Evolutionary conservation across 2,888 invertebrate species (phyloP).

Genomic region (Colostygia pectinataria): DNA sequence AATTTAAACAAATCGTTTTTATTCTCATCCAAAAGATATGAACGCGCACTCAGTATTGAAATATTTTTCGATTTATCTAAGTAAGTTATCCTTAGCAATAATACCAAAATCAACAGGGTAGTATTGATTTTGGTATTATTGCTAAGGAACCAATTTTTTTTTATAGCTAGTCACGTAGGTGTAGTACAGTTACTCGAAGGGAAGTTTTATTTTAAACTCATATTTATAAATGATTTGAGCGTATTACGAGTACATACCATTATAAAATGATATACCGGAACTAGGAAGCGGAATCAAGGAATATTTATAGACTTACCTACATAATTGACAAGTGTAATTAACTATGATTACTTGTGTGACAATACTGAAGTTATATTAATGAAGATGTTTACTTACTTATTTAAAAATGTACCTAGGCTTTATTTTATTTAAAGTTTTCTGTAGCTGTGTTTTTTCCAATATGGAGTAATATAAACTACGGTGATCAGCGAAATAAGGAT

Average conservation of each 20-base stretch:
- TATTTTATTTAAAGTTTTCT: neutral
- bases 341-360: conserved; percentile 16
- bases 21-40: conserved; percentile 6
- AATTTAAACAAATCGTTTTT: no score
- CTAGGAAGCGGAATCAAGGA: conserved; percentile 35
- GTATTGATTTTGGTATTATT: no score
- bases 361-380: conserved; percentile 19
- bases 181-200: neutral
- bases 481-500: no score
- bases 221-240: conserved; percentile 6
- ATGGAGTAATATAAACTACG: no score
- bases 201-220: conserved; percentile 1
- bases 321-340: conserved; percentile 26
- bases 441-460: no score
- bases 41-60: conserved; percentile 19
- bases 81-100: no score
- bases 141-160: neutral
- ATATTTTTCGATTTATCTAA: no score
- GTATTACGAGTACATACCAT: neutral
- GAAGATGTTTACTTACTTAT: conserved; percentile 2
- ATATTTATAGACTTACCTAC: conserved; percentile 25
- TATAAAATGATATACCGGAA: conserved; percentile 31
- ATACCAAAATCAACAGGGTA: no score
- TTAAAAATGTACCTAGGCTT: neutral
- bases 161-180: neutral